Percentiles rank a stretch among this genome's conserved stretches.
phyloP scores from a whole-genome alignment of 2,113 vertebrate species.

The Hyperoodon ampullatus region DNA sequence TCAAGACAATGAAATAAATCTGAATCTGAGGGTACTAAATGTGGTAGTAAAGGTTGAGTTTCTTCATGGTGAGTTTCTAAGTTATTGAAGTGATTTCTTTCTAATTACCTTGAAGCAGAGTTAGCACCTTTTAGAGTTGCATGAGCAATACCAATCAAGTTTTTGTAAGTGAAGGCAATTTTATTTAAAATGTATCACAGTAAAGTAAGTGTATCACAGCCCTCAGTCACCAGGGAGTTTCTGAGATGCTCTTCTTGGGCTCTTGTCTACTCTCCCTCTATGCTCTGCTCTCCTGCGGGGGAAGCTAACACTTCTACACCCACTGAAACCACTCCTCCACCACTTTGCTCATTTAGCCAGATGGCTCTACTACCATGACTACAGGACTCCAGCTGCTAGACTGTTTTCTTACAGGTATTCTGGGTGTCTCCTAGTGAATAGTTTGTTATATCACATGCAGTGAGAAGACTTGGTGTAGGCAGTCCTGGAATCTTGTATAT shows the following conservation, averaged over 20 bases:
- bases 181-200: neutral
- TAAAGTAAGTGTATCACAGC: neutral
- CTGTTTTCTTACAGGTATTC: neutral
- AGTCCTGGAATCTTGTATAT: neutral
- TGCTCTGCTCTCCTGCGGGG: neutral
- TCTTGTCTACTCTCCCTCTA: neutral
- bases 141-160: neutral
- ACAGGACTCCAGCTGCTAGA: neutral
- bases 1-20: neutral
- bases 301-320: neutral
- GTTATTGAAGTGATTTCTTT: neutral
- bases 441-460: neutral
- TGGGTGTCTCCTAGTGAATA: neutral
- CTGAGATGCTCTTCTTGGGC: neutral
- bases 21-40: neutral
- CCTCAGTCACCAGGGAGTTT: neutral
- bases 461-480: neutral
- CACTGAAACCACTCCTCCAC: neutral
- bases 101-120: neutral
- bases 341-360: neutral
- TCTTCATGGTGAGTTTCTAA: neutral
- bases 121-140: neutral
- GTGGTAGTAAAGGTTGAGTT: neutral
- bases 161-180: constrained; percentile 16
- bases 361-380: neutral